Evolutionary conservation across 2,797 vertebrate genomes (phyloP).

Genomic region (Falco columbarius): DNA sequence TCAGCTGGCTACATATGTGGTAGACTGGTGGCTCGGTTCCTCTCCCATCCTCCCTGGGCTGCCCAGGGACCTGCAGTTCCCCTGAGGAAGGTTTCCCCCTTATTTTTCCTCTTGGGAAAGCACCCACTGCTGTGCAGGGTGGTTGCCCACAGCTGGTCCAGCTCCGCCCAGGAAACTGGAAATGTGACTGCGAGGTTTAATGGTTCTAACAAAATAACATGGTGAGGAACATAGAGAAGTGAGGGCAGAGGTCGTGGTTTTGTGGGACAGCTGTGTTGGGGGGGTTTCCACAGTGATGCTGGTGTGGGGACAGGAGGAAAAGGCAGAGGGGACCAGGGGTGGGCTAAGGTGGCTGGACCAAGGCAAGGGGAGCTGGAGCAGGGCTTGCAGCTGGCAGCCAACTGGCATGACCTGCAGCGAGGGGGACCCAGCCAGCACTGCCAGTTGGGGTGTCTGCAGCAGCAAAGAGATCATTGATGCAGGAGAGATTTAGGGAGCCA

Average conservation of each 20-base stretch:
- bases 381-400: not conserved
- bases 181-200: not conserved
- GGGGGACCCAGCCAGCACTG: too few species aligned
- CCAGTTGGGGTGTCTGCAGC: not conserved
- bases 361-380: not conserved
- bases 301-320: not conserved
- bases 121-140: not conserved
- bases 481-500: not conserved
- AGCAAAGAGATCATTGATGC: not conserved
- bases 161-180: not conserved
- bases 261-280: not conserved
- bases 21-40: not conserved
- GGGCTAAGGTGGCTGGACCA: not conserved
- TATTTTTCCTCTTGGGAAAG: not conserved
- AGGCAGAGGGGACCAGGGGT: not conserved
- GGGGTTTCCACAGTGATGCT: not conserved
- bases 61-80: not conserved
- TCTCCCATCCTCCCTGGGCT: not conserved
- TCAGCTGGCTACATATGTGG: fast-evolving
- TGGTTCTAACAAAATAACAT: not conserved
- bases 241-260: not conserved
- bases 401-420: not conserved
- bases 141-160: not conserved
- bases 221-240: not conserved
- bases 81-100: not conserved